Conservation (phyloP, 2,797 vertebrate species). For the Lepus oiostolus region DNA sequence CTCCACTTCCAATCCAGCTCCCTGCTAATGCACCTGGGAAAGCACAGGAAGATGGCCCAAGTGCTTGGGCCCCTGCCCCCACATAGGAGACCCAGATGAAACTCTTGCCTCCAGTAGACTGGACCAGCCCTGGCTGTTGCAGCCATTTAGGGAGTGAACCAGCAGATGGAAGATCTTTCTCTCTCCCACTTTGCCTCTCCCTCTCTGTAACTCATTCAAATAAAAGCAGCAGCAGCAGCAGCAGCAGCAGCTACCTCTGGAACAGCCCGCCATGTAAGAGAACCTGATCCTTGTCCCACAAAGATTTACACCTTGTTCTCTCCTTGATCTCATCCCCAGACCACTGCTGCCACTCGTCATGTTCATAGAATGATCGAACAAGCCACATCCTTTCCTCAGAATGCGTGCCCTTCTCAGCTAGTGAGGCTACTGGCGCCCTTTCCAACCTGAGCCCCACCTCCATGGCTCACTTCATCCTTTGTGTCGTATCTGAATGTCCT, state of each 20-base stretch:
- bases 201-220: too few relatives aligned
- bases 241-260: not conserved
- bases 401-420: slow-evolving; percentile 1
- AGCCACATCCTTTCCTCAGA: slow-evolving; percentile 41
- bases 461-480: not conserved
- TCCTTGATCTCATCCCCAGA: not conserved
- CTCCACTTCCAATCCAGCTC: too few relatives aligned
- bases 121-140: too few relatives aligned
- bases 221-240: too few relatives aligned
- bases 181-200: too few relatives aligned
- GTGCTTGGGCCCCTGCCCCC: too few relatives aligned
- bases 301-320: slow-evolving; percentile 23
- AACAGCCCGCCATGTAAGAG: not conserved
- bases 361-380: slow-evolving; percentile 42
- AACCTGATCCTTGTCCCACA: not conserved
- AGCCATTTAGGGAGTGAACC: too few relatives aligned
- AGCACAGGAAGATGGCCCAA: too few relatives aligned
- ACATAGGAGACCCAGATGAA: too few relatives aligned
- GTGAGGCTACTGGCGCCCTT: not conserved
- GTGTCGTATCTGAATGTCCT: slow-evolving; percentile 55
- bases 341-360: slow-evolving; percentile 32
- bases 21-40: too few relatives aligned
- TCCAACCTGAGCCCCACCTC: not conserved
- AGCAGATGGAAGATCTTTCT: too few relatives aligned
- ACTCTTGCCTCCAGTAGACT: too few relatives aligned